Conservation (phyloP, 2,888 invertebrate species). For the Malacosoma neustria region DNA sequence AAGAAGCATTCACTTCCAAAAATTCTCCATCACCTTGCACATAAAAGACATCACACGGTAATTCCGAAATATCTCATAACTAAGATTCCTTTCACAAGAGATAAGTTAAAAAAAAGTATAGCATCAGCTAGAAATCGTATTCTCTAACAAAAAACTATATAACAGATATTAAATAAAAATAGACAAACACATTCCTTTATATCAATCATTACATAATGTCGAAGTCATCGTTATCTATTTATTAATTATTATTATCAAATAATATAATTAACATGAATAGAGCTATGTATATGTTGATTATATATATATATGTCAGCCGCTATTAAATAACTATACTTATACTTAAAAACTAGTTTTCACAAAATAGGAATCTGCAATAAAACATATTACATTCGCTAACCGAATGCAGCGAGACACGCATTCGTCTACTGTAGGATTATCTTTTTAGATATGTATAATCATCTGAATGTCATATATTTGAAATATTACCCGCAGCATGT, state of each 20-base stretch:
- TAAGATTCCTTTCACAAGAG: slow-evolving; percentile 20
- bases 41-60: slow-evolving; percentile 36
- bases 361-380: slow-evolving; percentile 73
- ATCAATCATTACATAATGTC: not conserved
- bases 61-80: slow-evolving; percentile 16
- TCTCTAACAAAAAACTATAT: slow-evolving; percentile 15
- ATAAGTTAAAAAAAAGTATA: slow-evolving; percentile 11
- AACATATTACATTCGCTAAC: slow-evolving; percentile 12
- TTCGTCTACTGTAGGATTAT: not conserved
- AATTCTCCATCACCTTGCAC: slow-evolving; percentile 26
- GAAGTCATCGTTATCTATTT: slow-evolving; percentile 9
- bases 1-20: no score
- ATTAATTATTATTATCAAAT: slow-evolving; percentile 10
- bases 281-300: slow-evolving; percentile 8
- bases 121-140: slow-evolving; percentile 5
- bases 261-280: slow-evolving; percentile 14
- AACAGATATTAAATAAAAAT: slow-evolving; percentile 8
- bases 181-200: no score
- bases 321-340: slow-evolving; percentile 30
- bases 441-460: no score
- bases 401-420: slow-evolving; percentile 5
- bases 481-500: no score
- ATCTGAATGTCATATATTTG: no score
- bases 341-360: slow-evolving; percentile 55
- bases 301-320: slow-evolving; percentile 11